Evolutionary conservation across 35 echinoderm and acorn worm genomes (phyloP), one percentile per base, ranked within the genome.

Genomic region (Apostichopus japonicus): DNA sequence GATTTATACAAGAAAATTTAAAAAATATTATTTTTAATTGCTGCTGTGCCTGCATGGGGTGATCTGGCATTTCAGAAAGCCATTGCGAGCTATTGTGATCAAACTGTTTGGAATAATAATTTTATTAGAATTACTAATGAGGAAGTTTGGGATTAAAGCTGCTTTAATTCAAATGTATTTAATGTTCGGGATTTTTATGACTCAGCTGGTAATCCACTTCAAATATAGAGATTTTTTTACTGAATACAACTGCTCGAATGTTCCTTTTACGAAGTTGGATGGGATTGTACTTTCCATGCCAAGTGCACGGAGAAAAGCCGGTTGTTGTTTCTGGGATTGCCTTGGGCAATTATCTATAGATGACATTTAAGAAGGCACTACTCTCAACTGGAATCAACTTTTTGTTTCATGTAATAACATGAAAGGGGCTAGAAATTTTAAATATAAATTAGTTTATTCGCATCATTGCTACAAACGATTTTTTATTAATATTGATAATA

Each of bases 21-120:
- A 84, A 11, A 44, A 84, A n/a, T 84, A 52, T 57, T 52, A 52
- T 84, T 84, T 84, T 19, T n/a, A 84, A 84, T 84, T 84, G 80
- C 80, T 84, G 52, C 21, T 27, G 80, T 7, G 21, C 80, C 27
- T n/a, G n/a, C n/a, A n/a, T 84, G 80, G 80, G 54, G 52, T n/a
- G 14, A 84, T 84, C 13, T 84, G 44, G 54, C 80, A 54, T 84
- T 84, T 53, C 23, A 84, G 55, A 57, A 11, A 27, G 23, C 80
- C 6, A 6, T 21, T 53, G 11, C 8, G 6, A 84, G 54, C 21
- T 84, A 44, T 44, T 54, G 23, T 57, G 80, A 84, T 84, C 80
- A 84, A 57, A 11, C 21, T 84, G 55, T 84, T 57, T n/a, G n/a
- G n/a, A n/a, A n/a, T n/a, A n/a, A n/a, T n/a, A n/a, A n/a, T n/a